Evolutionary conservation across 2,113 vertebrate genomes (phyloP).

Genomic region (Cavia aperea): DNA sequence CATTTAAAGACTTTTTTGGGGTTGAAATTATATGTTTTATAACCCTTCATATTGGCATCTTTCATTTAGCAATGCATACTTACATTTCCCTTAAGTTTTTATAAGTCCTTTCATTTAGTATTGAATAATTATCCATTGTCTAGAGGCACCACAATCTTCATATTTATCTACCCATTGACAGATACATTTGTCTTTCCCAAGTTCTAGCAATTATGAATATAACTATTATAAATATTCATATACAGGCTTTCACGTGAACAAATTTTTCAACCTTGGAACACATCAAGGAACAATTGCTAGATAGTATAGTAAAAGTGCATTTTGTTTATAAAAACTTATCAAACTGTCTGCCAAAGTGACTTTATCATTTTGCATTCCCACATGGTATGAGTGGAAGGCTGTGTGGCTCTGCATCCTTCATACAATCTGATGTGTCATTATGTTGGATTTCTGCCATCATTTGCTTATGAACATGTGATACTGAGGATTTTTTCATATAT

Average conservation of each 20-base stretch:
- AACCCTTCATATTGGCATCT: no score
- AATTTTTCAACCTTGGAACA: background rate
- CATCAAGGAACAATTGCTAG: background rate
- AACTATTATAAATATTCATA: background rate
- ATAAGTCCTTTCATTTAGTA: background rate
- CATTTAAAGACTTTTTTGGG: background rate
- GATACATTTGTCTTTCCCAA: background rate
- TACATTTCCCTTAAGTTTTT: background rate
- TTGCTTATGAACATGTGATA: background rate
- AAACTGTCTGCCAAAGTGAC: background rate
- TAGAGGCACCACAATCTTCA: background rate
- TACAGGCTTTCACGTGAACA: background rate
- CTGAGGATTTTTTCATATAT: no score
- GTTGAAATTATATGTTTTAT: background rate
- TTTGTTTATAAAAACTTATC: background rate
- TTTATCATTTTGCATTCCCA: background rate
- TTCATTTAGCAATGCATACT: no score
- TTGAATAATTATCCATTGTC: background rate
- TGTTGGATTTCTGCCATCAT: background rate
- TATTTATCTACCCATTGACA: background rate
- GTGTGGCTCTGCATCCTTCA: accelerated
- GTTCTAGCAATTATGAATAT: background rate
- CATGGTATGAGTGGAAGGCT: background rate
- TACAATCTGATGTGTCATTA: background rate
- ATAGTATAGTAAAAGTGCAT: background rate